phyloP scores from a whole-genome alignment of 2,113 vertebrate genomes.

The Plecturocebus donacophilus region DNA sequence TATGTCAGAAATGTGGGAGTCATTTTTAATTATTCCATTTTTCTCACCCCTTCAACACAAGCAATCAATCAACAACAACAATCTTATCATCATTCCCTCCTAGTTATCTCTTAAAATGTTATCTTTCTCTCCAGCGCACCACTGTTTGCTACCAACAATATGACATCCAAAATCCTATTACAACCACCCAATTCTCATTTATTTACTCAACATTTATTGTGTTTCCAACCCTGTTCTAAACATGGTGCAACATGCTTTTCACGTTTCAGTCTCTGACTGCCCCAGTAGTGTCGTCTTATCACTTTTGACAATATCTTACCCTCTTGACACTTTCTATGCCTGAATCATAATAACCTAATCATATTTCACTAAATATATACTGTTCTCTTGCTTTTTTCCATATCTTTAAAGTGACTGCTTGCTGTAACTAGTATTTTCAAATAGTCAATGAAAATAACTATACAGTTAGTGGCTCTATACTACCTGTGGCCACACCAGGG shows the following conservation, averaged over 20 bases:
- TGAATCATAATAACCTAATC: background rate
- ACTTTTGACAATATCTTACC: background rate
- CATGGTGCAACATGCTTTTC: background rate
- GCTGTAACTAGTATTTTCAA: background rate
- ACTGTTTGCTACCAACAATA: background rate
- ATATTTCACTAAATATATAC: background rate
- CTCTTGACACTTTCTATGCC: background rate
- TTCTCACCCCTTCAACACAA: background rate
- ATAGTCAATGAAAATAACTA: background rate
- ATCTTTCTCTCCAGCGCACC: background rate
- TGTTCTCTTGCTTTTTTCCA: background rate
- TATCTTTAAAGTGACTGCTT: background rate
- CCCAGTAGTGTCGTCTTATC: background rate
- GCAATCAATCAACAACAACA: too few species aligned
- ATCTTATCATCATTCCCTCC: background rate
- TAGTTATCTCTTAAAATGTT: background rate
- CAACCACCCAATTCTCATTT: background rate
- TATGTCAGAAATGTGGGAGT: background rate
- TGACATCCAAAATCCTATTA: constrained; percentile 20
- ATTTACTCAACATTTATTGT: background rate
- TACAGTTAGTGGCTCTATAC: background rate
- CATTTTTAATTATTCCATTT: background rate
- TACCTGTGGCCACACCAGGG: background rate
- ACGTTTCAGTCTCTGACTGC: background rate
- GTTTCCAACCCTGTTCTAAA: background rate